Percentiles rank a stretch among this genome's conserved stretches.
phyloP scores from a whole-genome alignment of 2,888 invertebrate genomes.

The Spialia ferax region DNA sequence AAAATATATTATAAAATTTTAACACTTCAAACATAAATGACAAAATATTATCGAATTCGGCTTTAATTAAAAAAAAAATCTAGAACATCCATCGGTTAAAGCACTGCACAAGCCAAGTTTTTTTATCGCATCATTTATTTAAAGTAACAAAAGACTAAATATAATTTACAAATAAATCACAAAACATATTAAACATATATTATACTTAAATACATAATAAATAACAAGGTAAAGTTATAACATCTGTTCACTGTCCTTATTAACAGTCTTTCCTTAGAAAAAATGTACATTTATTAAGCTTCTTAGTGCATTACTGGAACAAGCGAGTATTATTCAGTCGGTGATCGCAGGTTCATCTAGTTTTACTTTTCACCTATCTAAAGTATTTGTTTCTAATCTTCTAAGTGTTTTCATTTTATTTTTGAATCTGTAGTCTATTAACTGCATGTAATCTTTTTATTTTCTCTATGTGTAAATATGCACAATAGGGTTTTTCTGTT shows the following conservation, averaged over 20 bases:
- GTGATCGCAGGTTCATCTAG: conserved; percentile 26
- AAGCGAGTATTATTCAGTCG: conserved; percentile 31
- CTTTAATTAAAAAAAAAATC: not conserved
- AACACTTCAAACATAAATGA: not conserved
- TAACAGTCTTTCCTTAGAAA: conserved; percentile 25
- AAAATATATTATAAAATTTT: too few species aligned
- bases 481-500: not conserved
- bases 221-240: not conserved
- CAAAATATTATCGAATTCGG: not conserved
- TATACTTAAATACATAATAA: not conserved
- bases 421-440: not conserved
- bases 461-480: not conserved
- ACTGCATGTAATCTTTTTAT: not conserved
- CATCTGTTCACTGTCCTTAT: conserved; percentile 6
- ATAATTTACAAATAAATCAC: not conserved
- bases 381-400: not conserved
- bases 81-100: not conserved
- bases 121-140: not conserved
- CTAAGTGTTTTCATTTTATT: not conserved
- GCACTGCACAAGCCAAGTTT: not conserved
- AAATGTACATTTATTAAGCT: conserved; percentile 14
- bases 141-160: not conserved
- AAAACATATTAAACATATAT: not conserved
- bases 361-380: conserved; percentile 19
- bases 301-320: conserved; percentile 16